phyloP scores from a whole-genome alignment of 1,140 invertebrate genomes.

The Hormaphis cornu region DNA sequence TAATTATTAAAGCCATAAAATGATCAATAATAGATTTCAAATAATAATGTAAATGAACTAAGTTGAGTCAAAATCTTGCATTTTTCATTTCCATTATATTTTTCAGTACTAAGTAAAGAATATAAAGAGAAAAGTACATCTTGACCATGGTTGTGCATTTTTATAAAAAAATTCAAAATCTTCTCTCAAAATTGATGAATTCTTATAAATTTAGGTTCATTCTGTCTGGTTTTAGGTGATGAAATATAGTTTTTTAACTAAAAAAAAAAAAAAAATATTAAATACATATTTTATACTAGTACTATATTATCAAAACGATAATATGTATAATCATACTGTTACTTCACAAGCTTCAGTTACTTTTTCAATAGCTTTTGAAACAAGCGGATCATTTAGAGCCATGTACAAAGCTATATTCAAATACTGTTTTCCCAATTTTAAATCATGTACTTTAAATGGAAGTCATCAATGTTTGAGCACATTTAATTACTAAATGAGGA shows the following conservation, averaged over 20 bases:
- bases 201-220: not conserved
- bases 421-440: not conserved
- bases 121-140: not conserved
- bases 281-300: not conserved
- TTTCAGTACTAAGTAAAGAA: not conserved
- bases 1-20: not conserved
- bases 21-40: not conserved
- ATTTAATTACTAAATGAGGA: not conserved
- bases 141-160: not conserved
- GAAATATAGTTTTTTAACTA: not conserved
- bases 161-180: not conserved
- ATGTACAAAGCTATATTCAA: not conserved
- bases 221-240: not conserved
- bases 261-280: not conserved
- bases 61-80: not conserved
- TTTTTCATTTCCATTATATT: not conserved
- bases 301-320: not conserved
- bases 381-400: not conserved
- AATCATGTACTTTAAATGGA: slow-evolving; percentile 4
- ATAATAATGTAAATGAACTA: not conserved
- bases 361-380: not conserved
- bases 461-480: slow-evolving; percentile 5
- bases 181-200: not conserved
- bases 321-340: not conserved
- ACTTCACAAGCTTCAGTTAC: not conserved